These are phyloP conservation scores for Crenuchus spilurus DNA, from an alignment of 2,797 vertebrate genomes.

Conservation along the genomic window DNA sequence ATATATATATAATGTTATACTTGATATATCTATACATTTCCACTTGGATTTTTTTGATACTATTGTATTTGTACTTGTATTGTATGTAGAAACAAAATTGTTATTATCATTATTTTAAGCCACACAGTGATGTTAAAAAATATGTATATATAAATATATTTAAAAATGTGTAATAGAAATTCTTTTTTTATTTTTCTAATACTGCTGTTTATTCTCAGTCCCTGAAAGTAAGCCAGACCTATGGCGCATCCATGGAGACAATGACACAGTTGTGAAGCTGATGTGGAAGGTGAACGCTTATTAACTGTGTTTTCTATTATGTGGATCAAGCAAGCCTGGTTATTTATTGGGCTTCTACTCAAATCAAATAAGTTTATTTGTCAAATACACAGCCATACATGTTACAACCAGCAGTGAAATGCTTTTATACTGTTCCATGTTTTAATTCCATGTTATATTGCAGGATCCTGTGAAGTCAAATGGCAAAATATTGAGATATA, in stretches of 20 bases:
- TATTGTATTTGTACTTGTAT: too few species aligned
- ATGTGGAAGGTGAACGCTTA: conserved; percentile 84
- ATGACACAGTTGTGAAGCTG: conserved; percentile 65
- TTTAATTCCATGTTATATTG: conserved; percentile 38
- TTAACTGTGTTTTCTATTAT: neutral
- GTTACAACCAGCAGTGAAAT: too few species aligned
- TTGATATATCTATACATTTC: too few species aligned
- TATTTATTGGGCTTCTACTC: too few species aligned
- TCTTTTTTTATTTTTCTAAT: conserved; percentile 2
- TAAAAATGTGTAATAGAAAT: neutral
- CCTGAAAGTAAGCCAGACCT: conserved; percentile 82
- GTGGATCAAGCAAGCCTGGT: too few species aligned
- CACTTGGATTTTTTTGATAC: too few species aligned
- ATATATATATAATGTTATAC: too few species aligned
- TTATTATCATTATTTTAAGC: too few species aligned
- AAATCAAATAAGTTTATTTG: too few species aligned
- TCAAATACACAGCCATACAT: too few species aligned
- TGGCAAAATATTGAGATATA: conserved; percentile 81
- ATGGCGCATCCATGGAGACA: conserved; percentile 76
- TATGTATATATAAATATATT: neutral
- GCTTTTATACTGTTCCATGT: neutral
- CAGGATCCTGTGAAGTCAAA: conserved; percentile 82
- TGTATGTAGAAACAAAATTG: too few species aligned
- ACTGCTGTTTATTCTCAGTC: conserved; percentile 65
- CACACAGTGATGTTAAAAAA: too few species aligned